A percentile compares a stretch with the other conserved stretches of the same genome.
phyloP scores from a whole-genome alignment of 1,140 invertebrate genomes.

The Drosophila pallidifrons region DNA sequence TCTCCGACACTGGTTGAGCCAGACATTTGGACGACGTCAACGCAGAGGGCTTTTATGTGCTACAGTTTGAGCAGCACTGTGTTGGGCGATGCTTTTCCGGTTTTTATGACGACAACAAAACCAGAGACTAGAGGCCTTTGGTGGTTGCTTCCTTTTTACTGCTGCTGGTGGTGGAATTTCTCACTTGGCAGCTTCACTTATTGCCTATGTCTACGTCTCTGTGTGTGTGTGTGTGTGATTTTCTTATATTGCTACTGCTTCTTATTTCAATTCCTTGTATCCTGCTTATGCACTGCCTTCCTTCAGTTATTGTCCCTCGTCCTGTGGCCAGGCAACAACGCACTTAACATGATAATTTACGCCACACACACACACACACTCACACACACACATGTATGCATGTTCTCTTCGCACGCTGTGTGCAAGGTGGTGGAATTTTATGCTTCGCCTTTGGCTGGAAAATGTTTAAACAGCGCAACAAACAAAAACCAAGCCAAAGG shows the following conservation, averaged over 20 bases:
- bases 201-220: neutral
- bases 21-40: conserved; percentile 57
- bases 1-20: conserved; percentile 1
- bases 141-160: conserved; percentile 37
- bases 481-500: conserved; percentile 4
- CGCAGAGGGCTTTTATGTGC: too few species aligned
- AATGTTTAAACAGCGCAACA: conserved; percentile 26
- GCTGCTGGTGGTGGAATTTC: conserved; percentile 61
- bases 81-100: conserved; percentile 21
- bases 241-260: conserved; percentile 32
- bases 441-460: conserved; percentile 54
- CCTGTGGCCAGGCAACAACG: conserved; percentile 36
- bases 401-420: neutral
- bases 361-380: conserved; percentile 40
- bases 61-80: conserved; percentile 11
- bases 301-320: conserved; percentile 14
- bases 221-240: conserved; percentile 21
- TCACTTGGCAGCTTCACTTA: conserved; percentile 39
- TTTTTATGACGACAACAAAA: conserved; percentile 16
- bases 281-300: conserved; percentile 40
- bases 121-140: conserved; percentile 12
- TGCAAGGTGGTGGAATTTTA: conserved; percentile 76
- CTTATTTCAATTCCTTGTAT: conserved; percentile 50
- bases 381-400: neutral
- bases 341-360: conserved; percentile 68